These are phyloP conservation scores for Meteorus cinctellus DNA, from an alignment of 2,888 invertebrate genomes.

Conservation along the genomic window DNA sequence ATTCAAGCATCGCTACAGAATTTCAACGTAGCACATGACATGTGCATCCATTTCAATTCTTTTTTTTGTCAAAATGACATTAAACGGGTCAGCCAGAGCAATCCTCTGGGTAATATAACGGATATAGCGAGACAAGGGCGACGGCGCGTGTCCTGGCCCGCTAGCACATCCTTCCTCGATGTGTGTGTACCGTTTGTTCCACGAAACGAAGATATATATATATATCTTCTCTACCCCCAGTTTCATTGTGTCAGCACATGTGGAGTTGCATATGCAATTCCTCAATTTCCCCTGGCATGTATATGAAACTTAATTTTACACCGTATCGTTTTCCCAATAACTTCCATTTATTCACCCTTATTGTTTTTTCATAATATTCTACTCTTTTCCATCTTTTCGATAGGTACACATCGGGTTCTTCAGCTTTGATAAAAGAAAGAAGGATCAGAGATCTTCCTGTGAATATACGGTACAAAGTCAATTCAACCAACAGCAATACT, in stretches of 20 bases:
- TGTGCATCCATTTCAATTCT: not conserved
- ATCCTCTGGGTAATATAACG: conserved; percentile 30
- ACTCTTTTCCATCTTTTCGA: conserved; percentile 26
- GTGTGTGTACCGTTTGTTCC: not conserved
- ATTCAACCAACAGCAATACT: conserved; percentile 24
- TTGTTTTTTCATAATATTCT: conserved; percentile 26
- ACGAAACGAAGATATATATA: not conserved
- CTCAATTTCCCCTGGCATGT: conserved; percentile 6
- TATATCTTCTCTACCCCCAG: not conserved
- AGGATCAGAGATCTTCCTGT: not conserved
- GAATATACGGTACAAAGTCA: conserved; percentile 20
- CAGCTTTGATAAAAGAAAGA: conserved; percentile 11
- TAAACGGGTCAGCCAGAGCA: conserved; percentile 26
- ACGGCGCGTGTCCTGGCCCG: conserved; percentile 33
- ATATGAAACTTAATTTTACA: not conserved
- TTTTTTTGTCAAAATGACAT: conserved; percentile 5
- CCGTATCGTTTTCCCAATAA: not conserved
- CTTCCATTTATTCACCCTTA: not conserved
- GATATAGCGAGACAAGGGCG: conserved; percentile 17
- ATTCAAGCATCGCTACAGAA: not conserved
- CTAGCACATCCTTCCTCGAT: conserved; percentile 30
- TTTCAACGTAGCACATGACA: not conserved
- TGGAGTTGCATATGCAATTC: not conserved
- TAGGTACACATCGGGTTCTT: not conserved
- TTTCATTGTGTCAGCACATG: not conserved